These are phyloP conservation scores for Plodia interpunctella DNA, from an alignment of 1,140 invertebrate genomes.

Conservation along the genomic window DNA sequence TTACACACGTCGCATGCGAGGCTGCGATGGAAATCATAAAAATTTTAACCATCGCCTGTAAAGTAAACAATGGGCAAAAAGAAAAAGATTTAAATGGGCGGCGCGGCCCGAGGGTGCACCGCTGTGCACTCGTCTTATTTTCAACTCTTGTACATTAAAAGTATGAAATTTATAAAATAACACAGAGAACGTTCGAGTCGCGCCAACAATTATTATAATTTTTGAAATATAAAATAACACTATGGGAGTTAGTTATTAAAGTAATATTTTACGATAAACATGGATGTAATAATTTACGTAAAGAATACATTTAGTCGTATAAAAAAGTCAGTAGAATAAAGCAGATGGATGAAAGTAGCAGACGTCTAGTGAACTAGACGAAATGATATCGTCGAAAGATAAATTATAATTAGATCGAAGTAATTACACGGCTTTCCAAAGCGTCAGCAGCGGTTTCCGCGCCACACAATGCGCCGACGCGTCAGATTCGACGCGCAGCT, in stretches of 20 bases:
- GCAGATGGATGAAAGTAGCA: too few species aligned
- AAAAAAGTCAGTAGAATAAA: too few species aligned
- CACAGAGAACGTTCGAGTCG: slow-evolving; percentile 14
- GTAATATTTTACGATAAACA: too few species aligned
- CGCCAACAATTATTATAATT: too few species aligned
- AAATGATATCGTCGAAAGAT: slow-evolving; percentile 14
- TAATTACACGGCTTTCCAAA: slow-evolving; percentile 44
- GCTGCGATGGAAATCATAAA: slow-evolving; percentile 67
- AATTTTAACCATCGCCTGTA: slow-evolving; percentile 64
- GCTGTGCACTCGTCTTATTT: slow-evolving; percentile 32
- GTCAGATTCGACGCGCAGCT: slow-evolving; percentile 33
- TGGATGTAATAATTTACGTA: too few species aligned
- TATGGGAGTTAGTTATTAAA: too few species aligned
- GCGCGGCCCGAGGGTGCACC: slow-evolving; percentile 40
- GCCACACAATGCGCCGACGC: slow-evolving; percentile 23
- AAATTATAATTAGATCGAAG: slow-evolving; percentile 25
- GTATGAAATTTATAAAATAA: slow-evolving; percentile 29
- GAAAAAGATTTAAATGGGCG: slow-evolving; percentile 41
- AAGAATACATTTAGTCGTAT: too few species aligned
- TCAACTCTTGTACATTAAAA: slow-evolving; percentile 37
- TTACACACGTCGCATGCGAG: slow-evolving; percentile 38
- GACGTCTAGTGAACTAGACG: not conserved
- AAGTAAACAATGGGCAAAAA: slow-evolving; percentile 74
- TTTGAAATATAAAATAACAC: too few species aligned
- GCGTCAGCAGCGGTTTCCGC: slow-evolving; percentile 39